A percentile compares a stretch with the other conserved stretches of the same genome.
Conservation (phyloP, 1,140 invertebrate genomes). For the Drosophila triauraria region DNA sequence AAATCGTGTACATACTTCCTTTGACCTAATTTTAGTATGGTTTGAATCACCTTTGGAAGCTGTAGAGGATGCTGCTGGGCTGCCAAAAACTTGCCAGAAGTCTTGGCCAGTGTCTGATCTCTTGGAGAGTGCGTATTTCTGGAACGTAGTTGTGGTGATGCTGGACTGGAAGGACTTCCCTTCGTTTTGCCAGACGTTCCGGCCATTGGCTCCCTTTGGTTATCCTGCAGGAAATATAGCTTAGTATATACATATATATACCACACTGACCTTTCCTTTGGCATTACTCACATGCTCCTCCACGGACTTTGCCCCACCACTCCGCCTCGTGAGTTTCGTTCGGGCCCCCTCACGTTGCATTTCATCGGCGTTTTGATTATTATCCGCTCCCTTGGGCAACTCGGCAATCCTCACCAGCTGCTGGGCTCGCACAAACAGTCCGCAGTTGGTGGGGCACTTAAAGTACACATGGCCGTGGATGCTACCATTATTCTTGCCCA, state of each 20-base stretch:
- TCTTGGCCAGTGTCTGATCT: constrained; percentile 27
- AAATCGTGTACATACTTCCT: neutral
- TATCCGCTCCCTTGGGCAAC: constrained; percentile 15
- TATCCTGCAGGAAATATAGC: constrained; percentile 23
- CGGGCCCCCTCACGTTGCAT: constrained; percentile 58
- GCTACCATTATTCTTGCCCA: constrained; percentile 97
- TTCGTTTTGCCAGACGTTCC: constrained; percentile 32
- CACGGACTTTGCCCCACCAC: constrained; percentile 31
- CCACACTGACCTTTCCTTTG: neutral
- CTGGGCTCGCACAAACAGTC: constrained; percentile 92
- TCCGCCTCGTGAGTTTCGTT: constrained; percentile 26
- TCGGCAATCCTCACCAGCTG: constrained; percentile 90
- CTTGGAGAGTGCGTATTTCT: constrained; percentile 10
- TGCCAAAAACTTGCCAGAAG: constrained; percentile 39
- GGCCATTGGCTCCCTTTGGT: constrained; percentile 34
- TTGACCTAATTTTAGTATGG: constrained; percentile 7
- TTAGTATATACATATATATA: neutral
- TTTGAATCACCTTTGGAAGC: constrained; percentile 46
- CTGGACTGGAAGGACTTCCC: constrained; percentile 2
- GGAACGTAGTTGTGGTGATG: constrained; percentile 19
- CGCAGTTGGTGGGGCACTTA: constrained; percentile 92
- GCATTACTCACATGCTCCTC: constrained; percentile 58
- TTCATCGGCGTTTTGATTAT: constrained; percentile 40
- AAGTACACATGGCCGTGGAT: constrained; percentile 94
- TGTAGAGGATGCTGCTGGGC: constrained; percentile 34